Base-by-base conservation (phyloP, 2,888 invertebrate species). In the Argyra leucocephala region DNA sequence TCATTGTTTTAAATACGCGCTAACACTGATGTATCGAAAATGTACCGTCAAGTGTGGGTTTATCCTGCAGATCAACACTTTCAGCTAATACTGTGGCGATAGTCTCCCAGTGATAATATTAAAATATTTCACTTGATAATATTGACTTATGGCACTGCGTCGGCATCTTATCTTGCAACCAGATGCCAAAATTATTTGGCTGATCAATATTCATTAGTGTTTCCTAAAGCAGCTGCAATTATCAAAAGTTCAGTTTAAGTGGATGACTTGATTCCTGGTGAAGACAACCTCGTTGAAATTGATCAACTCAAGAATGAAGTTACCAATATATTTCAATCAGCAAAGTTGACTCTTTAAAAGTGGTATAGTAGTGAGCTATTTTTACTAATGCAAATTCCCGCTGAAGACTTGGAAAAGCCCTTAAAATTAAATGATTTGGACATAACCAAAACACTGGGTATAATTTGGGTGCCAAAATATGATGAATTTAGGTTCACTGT, bases 121-220 rank as follows among this genome's bases (percentile, higher is more conserved):
- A 76, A 15, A 75, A 77, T 62, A 70, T 80, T 66, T 80, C 80
- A 71, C 76, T 75, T 18, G 18, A 60, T 22, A 60, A 64, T 60
- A 18, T 58, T 64, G 7, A 37, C 64, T n/a, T 64, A 59, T 57
- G 64, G 64, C 15, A 64, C 64, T 12, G 58, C 59, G n/a, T 36
- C 64, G 7, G 64, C 64, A n/a, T 22, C 61, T 23, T 64, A 57
- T 37, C 18, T 61, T 12, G 37, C 64, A 26, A 61, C 61, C 3
- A 9, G 61, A 18, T 61, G 26, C 24, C 21, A 24, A 18, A 61
- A 61, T 24, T 61, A n/a, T 61, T 31, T 61, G 7, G 61, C 61
- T 26, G 26, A 61, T 22, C 12, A n/a, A 21, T 7, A 26, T 26
- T 6, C 26, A 26, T 26, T 7, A 7, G 64, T 26, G 57, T 67